Base-by-base conservation (phyloP, 2,113 vertebrate genomes). In the Odocoileus virginianus region DNA sequence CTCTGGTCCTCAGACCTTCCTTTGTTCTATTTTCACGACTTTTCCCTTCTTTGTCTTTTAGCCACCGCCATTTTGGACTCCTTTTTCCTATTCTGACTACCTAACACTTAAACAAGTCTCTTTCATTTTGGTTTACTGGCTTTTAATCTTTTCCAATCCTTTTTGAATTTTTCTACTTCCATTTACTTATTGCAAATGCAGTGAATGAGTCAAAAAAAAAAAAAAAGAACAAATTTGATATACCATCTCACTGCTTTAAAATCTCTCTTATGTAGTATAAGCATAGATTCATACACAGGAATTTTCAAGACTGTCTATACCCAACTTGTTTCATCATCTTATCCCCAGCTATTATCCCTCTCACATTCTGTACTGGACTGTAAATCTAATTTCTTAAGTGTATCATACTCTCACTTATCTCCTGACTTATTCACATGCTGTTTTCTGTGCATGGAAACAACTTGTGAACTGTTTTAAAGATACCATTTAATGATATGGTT, bases 261-360 rank as follows among this genome's bases (percentile, higher is more conserved):
- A 43, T 14, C 5, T 28, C 78, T 33, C 4, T 5, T 67, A 47
- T 57, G 43, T 85, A 64, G 4, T 27, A 19, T 55, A 36, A 25
- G 3, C 11, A 36, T 10, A 57, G 1, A 25, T 3, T 54, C 12
- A 43, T 40, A 25, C 64, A 17, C 1, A 9, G 17, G 11, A 3
- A 88, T 58, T 58, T 28, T 67, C 4, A 27, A 25, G 2, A 14
- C 3, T 40, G 13, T 57, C 2, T 84, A 21, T 36, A 54, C 12
- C 13, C 6, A 58, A 16, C 60, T 7, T 36, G 11, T 12, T 40
- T 87, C 23, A n/a, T 2, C 1, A 33, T 64, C 17, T n/a, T 50
- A 40, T 81, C 17, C 33, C 16, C 28, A 82, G 17, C 14, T 28
- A 7, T 30, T 81, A 5, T 30, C 25, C 2, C n/a, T 2, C 8